Conservation (phyloP, 2,113 vertebrate genomes). For the Sylvilagus bachmani region DNA sequence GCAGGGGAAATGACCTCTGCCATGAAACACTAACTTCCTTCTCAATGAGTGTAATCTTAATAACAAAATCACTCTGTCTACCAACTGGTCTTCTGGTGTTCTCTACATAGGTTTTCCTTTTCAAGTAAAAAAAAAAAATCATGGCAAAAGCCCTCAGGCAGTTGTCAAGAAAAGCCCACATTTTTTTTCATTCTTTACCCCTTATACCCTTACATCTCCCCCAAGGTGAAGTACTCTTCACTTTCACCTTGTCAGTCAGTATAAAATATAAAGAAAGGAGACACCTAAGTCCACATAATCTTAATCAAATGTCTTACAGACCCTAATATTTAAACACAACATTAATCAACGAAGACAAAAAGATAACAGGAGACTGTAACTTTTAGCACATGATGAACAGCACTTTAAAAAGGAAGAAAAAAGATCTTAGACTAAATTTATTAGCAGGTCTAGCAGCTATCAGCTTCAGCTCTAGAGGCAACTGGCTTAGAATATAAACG, state of each 20-base stretch:
- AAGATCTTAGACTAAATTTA: constrained; percentile 34
- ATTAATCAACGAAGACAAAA: constrained; percentile 19
- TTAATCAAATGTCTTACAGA: constrained; percentile 17
- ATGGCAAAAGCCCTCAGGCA: background rate
- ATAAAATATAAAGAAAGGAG: background rate
- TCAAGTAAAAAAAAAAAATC: constrained; percentile 45
- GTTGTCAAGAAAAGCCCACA: background rate
- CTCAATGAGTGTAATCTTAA: background rate
- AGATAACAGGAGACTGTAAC: background rate
- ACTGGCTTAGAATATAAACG: background rate
- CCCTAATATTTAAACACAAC: background rate
- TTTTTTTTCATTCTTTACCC: background rate
- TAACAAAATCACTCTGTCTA: constrained; percentile 38
- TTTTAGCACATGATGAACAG: background rate
- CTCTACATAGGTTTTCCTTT: constrained; percentile 2
- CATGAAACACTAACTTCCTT: constrained; percentile 49
- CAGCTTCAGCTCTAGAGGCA: constrained; percentile 10
- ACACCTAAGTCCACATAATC: background rate
- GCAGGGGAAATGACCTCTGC: background rate
- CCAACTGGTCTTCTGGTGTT: background rate
- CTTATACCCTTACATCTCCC: background rate
- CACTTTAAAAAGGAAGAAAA: background rate
- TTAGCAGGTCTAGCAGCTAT: constrained; percentile 1
- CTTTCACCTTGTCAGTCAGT: background rate
- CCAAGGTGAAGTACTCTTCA: background rate